Evolutionary conservation across 2,113 vertebrate species (phyloP).

Genomic region (Micronycteris hirsuta): DNA sequence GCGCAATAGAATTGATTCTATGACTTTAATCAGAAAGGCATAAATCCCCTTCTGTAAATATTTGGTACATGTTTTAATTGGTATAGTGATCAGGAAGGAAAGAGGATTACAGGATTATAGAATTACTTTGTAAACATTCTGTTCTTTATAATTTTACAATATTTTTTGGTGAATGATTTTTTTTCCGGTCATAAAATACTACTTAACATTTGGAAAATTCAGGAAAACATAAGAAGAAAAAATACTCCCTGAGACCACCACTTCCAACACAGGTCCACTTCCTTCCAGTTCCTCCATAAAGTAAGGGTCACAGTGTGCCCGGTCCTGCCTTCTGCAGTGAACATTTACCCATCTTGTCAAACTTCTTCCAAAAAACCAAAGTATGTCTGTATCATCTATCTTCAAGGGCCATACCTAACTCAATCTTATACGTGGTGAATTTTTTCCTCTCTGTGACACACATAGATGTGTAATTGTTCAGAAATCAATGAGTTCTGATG

Average conservation of each 20-base stretch:
- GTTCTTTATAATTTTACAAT: not conserved
- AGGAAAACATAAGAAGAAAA: not conserved
- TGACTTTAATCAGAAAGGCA: not conserved
- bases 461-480: not conserved
- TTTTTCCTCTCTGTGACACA: not conserved
- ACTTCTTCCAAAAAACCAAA: not conserved
- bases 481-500: not conserved
- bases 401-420: not conserved
- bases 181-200: not conserved
- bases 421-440: not conserved
- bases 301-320: not conserved
- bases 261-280: not conserved
- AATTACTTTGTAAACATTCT: not conserved
- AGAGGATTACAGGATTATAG: not conserved
- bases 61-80: constrained; percentile 13
- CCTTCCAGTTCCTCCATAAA: not conserved
- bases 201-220: not conserved
- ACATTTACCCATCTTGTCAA: not conserved
- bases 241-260: not conserved
- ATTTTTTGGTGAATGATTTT: not conserved
- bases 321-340: not conserved
- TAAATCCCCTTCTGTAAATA: constrained; percentile 5
- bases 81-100: not conserved
- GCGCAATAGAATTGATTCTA: not conserved
- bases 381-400: not conserved